These are phyloP conservation scores for Liasis olivaceus DNA, from an alignment of 2,797 vertebrate species.

Conservation along the genomic window DNA sequence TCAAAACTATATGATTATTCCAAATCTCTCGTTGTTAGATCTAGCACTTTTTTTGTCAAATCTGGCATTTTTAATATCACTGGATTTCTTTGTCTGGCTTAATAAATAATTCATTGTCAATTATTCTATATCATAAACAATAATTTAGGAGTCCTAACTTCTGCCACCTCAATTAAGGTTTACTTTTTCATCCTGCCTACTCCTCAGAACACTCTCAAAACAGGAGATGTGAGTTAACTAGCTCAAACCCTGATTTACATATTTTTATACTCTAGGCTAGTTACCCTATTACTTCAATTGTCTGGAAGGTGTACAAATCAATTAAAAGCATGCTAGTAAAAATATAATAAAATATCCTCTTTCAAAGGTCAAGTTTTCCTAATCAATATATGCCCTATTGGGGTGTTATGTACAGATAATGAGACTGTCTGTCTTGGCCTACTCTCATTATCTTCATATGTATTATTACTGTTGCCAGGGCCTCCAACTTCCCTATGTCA, in stretches of 20 bases:
- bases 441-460: not conserved
- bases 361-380: not conserved
- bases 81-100: not conserved
- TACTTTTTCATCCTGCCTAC: not conserved
- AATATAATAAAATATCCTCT: not conserved
- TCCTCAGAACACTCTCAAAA: not conserved
- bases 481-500: too few relatives aligned
- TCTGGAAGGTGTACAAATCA: not conserved
- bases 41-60: not conserved
- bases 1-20: not conserved
- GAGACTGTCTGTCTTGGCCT: not conserved
- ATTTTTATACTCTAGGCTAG: too few relatives aligned
- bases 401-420: not conserved
- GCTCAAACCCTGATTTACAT: not conserved
- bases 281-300: not conserved
- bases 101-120: constrained; percentile 18
- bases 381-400: not conserved
- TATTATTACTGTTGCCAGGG: not conserved
- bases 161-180: constrained; percentile 14
- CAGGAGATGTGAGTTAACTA: not conserved
- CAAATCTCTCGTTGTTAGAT: not conserved
- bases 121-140: constrained; percentile 11
- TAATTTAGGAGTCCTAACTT: constrained; percentile 9
- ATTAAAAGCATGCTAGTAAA: not conserved
- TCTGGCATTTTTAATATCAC: constrained; percentile 26